Base-by-base conservation (phyloP, 2,113 vertebrate genomes). In the Urocitellus parryii region DNA sequence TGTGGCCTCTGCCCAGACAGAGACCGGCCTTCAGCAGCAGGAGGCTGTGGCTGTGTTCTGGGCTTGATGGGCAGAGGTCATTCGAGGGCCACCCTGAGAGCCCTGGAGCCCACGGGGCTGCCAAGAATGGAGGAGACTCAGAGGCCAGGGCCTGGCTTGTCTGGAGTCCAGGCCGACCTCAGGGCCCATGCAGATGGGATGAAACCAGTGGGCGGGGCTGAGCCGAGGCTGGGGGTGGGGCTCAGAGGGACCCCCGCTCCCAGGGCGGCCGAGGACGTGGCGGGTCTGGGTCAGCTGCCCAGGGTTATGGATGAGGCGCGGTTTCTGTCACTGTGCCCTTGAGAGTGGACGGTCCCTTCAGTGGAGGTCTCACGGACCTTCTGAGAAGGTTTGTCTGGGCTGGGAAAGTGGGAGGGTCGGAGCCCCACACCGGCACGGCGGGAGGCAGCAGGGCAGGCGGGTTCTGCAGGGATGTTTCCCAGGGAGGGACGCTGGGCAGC, bases 361-460 rank as follows among this genome's bases (percentile, higher is more conserved):
- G 32, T 58, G 48, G 22, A 39, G 17, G 8, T 32, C 56, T 7
- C 37, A 16, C 0, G 10, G 39, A n/a, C 67, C 72, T 42, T 45
- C 61, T 8, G 37, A 6, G 74, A 48, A 77, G 4, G 5, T n/a
- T n/a, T 17, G 8, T 32, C 37, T 16, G 4, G 39, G 65, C 45
- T 14, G 24, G 18, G 61, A 39, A 22, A 4, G 5, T 5, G 17
- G 7, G 20, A 2, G 12, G 29, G 53, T 14, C 7, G 18, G 8
- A 77, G 74, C 27, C 45, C 20, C 12, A 53, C 5, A 16, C 2
- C 3, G 29, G 83, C 20, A 22, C 7, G 32, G 1, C 1, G 5
- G 65, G 14, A 1, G 65, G 7, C 5, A 32, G 13, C 0, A 7
- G 81, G 22, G 18, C 24, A 16, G 3, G 1, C 37, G 0, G 4